A percentile compares a stretch with the other conserved stretches of the same genome.
phyloP scores from a whole-genome alignment of 2,888 invertebrate species.

The Drosophila differens region DNA sequence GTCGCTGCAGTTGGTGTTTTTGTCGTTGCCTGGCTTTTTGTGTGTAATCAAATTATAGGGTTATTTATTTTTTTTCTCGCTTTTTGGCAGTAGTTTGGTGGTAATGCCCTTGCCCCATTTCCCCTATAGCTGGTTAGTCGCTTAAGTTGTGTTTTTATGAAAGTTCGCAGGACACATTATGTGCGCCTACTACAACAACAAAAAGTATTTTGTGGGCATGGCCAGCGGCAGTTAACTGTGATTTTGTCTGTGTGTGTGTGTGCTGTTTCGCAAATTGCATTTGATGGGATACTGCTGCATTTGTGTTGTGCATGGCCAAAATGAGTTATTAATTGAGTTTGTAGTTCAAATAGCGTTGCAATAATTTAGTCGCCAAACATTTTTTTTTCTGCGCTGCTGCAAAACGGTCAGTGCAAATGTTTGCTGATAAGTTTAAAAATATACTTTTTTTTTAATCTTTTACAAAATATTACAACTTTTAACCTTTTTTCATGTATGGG shows the following conservation, averaged over 20 bases:
- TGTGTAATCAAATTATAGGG: conserved; percentile 68
- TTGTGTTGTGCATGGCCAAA: conserved; percentile 37
- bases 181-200: conserved; percentile 44
- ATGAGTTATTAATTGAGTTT: conserved; percentile 79
- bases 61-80: conserved; percentile 39
- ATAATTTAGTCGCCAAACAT: conserved; percentile 10
- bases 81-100: background rate
- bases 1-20: conserved; percentile 38
- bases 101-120: background rate
- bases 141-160: conserved; percentile 64
- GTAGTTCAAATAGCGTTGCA: conserved; percentile 60
- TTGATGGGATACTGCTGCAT: conserved; percentile 51
- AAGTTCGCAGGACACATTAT: conserved; percentile 56
- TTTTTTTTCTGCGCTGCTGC: conserved; percentile 8
- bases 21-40: conserved; percentile 47
- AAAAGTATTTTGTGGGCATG: conserved; percentile 24
- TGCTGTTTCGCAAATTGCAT: conserved; percentile 50
- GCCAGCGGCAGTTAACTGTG: conserved; percentile 15
- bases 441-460: background rate
- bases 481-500: background rate
- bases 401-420: conserved; percentile 4
- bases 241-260: conserved; percentile 28
- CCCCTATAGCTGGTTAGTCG: conserved; percentile 37
- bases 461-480: background rate
- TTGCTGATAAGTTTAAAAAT: conserved; percentile 5